Evolutionary conservation across 1,140 invertebrate species (phyloP).

Genomic region (Cheumatopsyche charites): DNA sequence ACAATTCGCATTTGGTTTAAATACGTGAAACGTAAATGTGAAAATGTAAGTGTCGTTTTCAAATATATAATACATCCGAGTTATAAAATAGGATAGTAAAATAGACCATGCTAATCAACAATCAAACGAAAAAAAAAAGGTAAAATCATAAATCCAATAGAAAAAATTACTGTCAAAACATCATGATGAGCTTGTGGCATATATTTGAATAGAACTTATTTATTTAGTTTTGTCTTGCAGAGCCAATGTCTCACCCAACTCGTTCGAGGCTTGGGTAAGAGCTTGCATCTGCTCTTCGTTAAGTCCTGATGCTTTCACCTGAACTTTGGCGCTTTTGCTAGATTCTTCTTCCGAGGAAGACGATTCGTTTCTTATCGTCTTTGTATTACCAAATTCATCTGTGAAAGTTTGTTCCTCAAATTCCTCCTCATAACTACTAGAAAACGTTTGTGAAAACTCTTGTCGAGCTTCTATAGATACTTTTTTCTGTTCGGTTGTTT

Average conservation of each 20-base stretch:
- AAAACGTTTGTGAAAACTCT: constrained; percentile 58
- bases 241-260: constrained; percentile 55
- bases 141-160: not conserved
- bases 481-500: constrained; percentile 53
- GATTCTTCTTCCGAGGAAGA: constrained; percentile 60
- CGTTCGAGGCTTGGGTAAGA: constrained; percentile 60
- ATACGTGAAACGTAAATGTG: not conserved
- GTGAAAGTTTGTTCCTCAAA: constrained; percentile 60
- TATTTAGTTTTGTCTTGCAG: constrained; percentile 50
- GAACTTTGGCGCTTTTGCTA: constrained; percentile 57
- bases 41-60: not conserved
- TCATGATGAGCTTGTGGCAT: constrained; percentile 13
- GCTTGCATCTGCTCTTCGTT: constrained; percentile 59
- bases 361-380: constrained; percentile 57
- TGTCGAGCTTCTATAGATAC: constrained; percentile 59
- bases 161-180: constrained; percentile 43
- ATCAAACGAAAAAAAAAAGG: not conserved
- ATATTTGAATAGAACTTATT: not conserved
- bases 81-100: not conserved
- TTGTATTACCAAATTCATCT: constrained; percentile 57
- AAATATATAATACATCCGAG: not conserved
- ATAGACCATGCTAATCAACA: not conserved
- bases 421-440: constrained; percentile 60
- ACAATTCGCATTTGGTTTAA: no score
- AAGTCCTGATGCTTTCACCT: constrained; percentile 59